Conservation (phyloP, 1,140 invertebrate genomes). For the Tyrophagus putrescentiae region DNA sequence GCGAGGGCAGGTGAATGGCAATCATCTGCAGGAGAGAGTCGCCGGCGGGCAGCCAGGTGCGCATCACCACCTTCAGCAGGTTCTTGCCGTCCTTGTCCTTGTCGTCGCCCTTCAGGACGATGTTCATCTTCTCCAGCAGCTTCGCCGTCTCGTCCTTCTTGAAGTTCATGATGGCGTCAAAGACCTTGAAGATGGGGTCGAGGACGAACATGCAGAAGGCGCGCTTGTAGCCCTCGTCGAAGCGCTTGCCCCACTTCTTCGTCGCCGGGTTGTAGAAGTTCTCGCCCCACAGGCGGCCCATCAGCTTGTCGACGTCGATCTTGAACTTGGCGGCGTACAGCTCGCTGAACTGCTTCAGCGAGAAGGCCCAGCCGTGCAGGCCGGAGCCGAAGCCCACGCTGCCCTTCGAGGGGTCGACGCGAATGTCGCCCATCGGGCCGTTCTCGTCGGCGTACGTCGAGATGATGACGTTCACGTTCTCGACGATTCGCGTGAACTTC, state of each 20-base stretch:
- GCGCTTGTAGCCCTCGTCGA: slow-evolving; percentile 63
- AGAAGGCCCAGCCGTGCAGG: slow-evolving; percentile 99
- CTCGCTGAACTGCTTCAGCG: slow-evolving; percentile 96
- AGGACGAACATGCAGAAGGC: slow-evolving; percentile 98
- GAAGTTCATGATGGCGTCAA: slow-evolving; percentile 95
- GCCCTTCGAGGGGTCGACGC: slow-evolving; percentile 48
- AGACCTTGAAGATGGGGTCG: slow-evolving; percentile 97
- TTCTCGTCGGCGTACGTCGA: slow-evolving; percentile 94
- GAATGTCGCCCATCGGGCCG: slow-evolving; percentile 96
- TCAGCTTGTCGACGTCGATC: slow-evolving; percentile 89
- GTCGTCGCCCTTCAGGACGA: slow-evolving; percentile 83
- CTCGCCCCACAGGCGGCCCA: slow-evolving; percentile 85
- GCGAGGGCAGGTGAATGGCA: slow-evolving; percentile 96
- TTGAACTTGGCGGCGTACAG: slow-evolving; percentile 98
- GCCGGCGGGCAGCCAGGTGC: slow-evolving; percentile 96
- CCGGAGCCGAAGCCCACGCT: slow-evolving; percentile 97
- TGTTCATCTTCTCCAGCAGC: slow-evolving; percentile 72
- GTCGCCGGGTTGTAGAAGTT: slow-evolving; percentile 94
- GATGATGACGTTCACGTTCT: slow-evolving; percentile 99
- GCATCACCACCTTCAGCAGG: slow-evolving; percentile 87
- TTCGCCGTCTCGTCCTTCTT: slow-evolving; percentile 82
- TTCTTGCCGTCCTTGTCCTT: slow-evolving; percentile 87
- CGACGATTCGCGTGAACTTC: slow-evolving; percentile 98
- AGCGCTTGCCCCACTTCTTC: slow-evolving; percentile 95
- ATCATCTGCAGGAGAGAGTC: slow-evolving; percentile 99